Evolutionary conservation across 2,888 invertebrate genomes (phyloP), one percentile per base, ranked within the genome.

Genomic region (Graphium colonna): DNA sequence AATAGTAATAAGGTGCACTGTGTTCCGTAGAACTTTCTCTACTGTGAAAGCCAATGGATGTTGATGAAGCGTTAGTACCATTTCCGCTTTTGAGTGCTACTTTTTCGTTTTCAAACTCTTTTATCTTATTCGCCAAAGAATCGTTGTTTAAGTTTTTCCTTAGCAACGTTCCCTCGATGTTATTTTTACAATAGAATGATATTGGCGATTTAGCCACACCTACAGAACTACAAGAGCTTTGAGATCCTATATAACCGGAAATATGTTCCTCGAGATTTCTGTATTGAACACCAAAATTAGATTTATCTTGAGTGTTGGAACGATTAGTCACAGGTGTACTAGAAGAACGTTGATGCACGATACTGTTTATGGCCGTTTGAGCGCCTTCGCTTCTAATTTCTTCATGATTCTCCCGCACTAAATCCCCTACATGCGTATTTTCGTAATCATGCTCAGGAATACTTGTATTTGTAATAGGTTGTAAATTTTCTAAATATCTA

Each of bases 1-100:
- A 96, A 74, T 96, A 96, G 70, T 96, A 96, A 70, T 96, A 96
- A 0, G 96, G 96, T 28, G 95, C 95, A 51, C 93, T 92, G 58
- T 93, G 93, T 60, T 93, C 93, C 13, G 90, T 89, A 59, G 92
- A 92, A 67, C 92, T 92, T 66, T 92, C 92, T 55, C 92, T 89
- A 64, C 92, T 92, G 60, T 92, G 92, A 61, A 91, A 83, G 1
- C 91, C 90, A 16, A 89, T 89, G 16, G 82, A 77, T 16, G 77
- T 75, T 36, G 82, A 81, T 33, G 82, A 80, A 55, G 75, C 69
- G 63, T 81, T 79, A 44, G 76, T 72, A 43, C 85, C 81, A 56
- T 64, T 73, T 28, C 71, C 75, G 18, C 75, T 63, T 65, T 77
- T 82, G 9, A 81, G 62, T 28, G 71, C 64, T 26, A 76, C 56